Base-by-base conservation (phyloP, 2,888 invertebrate genomes). In the Polyommatus iphigenia region DNA sequence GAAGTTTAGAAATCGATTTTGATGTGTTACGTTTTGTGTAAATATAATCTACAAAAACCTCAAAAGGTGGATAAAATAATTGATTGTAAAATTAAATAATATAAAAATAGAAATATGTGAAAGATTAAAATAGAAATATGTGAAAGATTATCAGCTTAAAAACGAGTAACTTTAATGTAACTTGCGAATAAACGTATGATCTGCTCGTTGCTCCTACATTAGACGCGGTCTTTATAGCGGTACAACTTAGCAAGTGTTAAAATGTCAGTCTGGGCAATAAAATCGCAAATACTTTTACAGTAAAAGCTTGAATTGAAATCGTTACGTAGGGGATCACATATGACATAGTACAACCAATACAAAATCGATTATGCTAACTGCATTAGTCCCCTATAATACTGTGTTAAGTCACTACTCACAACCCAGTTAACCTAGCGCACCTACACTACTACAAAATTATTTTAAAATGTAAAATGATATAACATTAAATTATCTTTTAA, bases 211-310 rank as follows among this genome's bases (percentile, higher is more conserved):
- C 15, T 67, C 18, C 6, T 67, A 67, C 67, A 67, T 32, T 29
- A 62, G 67, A 67, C 67, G 67, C 29, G 67, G 67, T 67, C 67
- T 67, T 24, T 10, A 13, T 32, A 67, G 67, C 32, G 67, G 24
- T 62, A 67, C 3, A 67, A 67, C 67, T 62, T 24, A 62, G 67
- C 67, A 67, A 67, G 29, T 67, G 29, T 29, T 67, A 67, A 67
- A 67, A 67, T 67, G 67, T 67, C 67, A 67, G 67, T 67, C 67
- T 67, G 32, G 67, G 18, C 18, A 67, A 67, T 62, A 24, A 13
- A 24, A 67, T 32, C 67, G 67, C 29, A 32, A 15, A 62, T 62
- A 62, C 62, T 67, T 29, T 67, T 32, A 67, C 29, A 32, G 18
- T 67, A 67, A 29, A 18, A 67, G 32, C 18, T 32, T 67, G 29